These are phyloP conservation scores for Emydoidea blandingii DNA, from an alignment of 2,797 vertebrate species.

Conservation along the genomic window DNA sequence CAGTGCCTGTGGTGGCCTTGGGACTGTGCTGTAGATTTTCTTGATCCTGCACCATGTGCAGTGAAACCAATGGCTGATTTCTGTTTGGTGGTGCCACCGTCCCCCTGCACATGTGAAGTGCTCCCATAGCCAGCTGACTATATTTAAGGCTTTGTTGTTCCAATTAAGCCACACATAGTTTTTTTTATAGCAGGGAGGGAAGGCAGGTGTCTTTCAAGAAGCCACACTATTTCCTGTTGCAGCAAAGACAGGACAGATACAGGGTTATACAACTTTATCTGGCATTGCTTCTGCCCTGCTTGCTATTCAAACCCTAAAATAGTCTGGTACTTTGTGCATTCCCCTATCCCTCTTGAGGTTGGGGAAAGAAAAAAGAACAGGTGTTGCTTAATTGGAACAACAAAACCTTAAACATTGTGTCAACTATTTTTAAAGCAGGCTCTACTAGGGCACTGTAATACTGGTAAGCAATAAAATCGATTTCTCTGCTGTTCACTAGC, in stretches of 20 bases:
- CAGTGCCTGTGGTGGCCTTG: fast-evolving
- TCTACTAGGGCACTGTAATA: neutral
- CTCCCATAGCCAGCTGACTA: neutral
- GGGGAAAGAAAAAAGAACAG: neutral
- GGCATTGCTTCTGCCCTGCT: neutral
- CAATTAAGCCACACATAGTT: no score
- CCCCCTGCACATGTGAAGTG: neutral
- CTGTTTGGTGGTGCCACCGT: neutral
- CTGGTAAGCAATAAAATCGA: neutral
- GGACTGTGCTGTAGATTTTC: fast-evolving
- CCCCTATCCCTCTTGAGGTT: neutral
- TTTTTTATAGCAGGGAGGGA: neutral
- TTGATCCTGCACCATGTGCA: neutral
- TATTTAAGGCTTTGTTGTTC: neutral
- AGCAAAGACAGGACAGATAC: neutral
- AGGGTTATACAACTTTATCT: neutral
- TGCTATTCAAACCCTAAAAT: neutral
- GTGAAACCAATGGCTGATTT: neutral
- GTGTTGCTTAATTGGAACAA: neutral
- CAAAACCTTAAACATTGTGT: neutral
- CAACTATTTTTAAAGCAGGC: neutral
- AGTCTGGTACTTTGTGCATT: neutral
- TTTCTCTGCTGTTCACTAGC: fast-evolving
- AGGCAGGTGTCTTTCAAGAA: neutral
- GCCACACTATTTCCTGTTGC: neutral